Base-by-base conservation (phyloP, 2,888 invertebrate genomes). In the Boloria euphrosyne region DNA sequence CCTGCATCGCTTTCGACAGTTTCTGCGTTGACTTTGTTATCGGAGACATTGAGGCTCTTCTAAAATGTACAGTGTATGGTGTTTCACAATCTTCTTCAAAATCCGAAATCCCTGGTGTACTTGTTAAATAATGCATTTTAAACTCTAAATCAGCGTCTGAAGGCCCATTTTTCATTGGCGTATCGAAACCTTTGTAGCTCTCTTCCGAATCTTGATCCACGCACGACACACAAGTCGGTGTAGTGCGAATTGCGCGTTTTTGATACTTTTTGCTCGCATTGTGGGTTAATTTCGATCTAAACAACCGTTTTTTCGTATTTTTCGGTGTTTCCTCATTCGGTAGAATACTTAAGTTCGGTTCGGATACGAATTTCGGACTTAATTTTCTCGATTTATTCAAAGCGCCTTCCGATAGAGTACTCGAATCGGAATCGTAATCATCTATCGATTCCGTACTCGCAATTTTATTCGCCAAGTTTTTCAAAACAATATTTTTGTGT, bases 1-100 rank as follows among this genome's bases (percentile, higher is more conserved):
- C 97, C 96, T 97, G 97, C 97, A 97, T 97, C 43, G 97, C 95
- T 83, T 96, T 96, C 0, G 96, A 95, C 94, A 97, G 95, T 83
- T 96, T 94, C 83, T 97, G 96, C 22, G 97, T 95, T 0, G 97
- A 97, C 76, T 96, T 95, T 0, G 97, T 97, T 64, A 97, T 97
- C 1, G 97, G 97, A 14, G 97, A 97, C 96, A 97, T 97, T 49
- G 96, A 96, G 50, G 95, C 95, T 75, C 96, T 93, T 68, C 94
- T 93, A 66, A 93, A 89, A 71, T 87, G 89, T 4, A 84, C 80
- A 5, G 86, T 80, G 55, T 90, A 92, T 0, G 93, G 93, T 1
- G 92, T 92, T 2, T 78, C 70, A 61, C 86, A 87, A 5, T 87
- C 85, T 14, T 88, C 90, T 43, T 83, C 80, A 1, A 84, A 81